Conservation (phyloP, 2,888 invertebrate species). For the Drosophila meridionalis region DNA sequence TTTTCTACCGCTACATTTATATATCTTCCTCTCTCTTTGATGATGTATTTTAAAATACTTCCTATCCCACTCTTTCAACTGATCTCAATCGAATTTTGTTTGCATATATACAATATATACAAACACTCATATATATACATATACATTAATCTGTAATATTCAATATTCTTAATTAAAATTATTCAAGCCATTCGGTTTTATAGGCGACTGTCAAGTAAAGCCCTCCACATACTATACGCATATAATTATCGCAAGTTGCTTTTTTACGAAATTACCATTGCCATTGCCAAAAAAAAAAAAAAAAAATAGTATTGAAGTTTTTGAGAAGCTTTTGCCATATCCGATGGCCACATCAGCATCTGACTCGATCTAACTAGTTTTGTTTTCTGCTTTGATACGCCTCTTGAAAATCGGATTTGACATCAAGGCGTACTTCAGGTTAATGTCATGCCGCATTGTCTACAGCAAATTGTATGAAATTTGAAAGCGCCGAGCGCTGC, state of each 20-base stretch:
- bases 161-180: neutral
- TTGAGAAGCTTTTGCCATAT: neutral
- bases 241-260: neutral
- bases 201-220: neutral
- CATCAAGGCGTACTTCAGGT: conserved; percentile 63
- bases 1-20: neutral
- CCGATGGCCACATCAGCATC: conserved; percentile 17
- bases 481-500: conserved; percentile 27
- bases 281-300: conserved; percentile 20
- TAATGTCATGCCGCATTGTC: conserved; percentile 55
- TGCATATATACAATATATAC: too few species aligned
- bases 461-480: conserved; percentile 47
- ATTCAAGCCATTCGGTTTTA: neutral
- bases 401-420: conserved; percentile 61
- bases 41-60: too few species aligned
- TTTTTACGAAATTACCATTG: conserved; percentile 16
- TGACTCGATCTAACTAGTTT: conserved; percentile 25
- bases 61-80: too few species aligned
- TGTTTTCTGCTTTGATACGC: conserved; percentile 14
- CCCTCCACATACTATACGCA: neutral
- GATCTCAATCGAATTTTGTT: too few species aligned
- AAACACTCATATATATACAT: too few species aligned
- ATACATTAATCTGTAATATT: too few species aligned
- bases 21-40: neutral
- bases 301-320: neutral